A percentile compares a stretch with the other conserved stretches of the same genome.
phyloP scores from a whole-genome alignment of 2,113 vertebrate genomes.

The Catharus fuscescens region DNA sequence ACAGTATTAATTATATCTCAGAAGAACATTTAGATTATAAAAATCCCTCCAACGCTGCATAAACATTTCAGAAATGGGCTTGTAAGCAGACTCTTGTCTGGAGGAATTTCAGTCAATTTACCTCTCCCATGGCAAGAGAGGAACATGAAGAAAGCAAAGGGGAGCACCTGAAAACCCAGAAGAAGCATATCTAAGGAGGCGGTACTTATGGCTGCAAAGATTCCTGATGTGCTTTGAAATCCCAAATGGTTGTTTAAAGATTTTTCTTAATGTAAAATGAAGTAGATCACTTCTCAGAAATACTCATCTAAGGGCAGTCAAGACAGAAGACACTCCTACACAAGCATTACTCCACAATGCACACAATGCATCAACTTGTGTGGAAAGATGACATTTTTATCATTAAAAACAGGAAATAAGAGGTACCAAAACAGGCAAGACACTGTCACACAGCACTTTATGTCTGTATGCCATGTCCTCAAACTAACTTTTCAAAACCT shows the following conservation, averaged over 20 bases:
- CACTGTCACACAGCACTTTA: neutral
- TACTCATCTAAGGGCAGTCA: neutral
- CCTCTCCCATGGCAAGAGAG: neutral
- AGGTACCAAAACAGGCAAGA: neutral
- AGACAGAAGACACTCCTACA: neutral
- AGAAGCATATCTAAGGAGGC: neutral
- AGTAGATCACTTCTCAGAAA: neutral
- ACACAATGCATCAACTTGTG: neutral
- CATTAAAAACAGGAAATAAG: neutral
- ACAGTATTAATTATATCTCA: neutral
- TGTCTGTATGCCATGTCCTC: neutral
- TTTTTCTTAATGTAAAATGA: slow-evolving; percentile 5
- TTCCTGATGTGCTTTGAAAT: slow-evolving; percentile 11
- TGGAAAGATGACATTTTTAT: neutral
- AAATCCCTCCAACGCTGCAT: neutral
- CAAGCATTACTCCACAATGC: neutral
- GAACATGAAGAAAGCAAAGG: neutral
- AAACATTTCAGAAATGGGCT: neutral
- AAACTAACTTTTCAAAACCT: neutral
- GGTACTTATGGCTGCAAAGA: neutral
- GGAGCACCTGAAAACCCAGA: neutral
- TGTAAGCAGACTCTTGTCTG: neutral
- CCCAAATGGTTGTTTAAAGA: neutral
- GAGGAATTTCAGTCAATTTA: neutral
- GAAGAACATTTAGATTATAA: neutral